Evolutionary conservation across 1,140 invertebrate genomes (phyloP), one percentile per base, ranked within the genome.

Genomic region (Listronotus bonariensis): DNA sequence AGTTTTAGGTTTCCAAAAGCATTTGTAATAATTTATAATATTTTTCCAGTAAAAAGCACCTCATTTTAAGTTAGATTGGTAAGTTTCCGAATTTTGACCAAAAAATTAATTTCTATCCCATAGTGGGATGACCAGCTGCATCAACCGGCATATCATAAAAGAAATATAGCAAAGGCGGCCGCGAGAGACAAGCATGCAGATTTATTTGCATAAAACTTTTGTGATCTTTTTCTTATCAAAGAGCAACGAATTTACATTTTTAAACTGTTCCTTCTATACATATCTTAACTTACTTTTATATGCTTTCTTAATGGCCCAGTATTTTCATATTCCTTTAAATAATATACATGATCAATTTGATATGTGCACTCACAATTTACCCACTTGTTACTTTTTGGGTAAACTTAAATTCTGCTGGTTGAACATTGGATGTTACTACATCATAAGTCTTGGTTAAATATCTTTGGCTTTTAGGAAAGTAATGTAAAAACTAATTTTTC

Each of bases 281-380:
- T 41, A 41, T 41, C n/a, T 20, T n/a, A 41, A 52, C 62, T 72
- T 71, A 77, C 76, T 55, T 72, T 72, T 59, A 76, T 72, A 63
- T 77, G 74, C 62, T 71, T 72, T 45, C 70, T 71, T 49, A 77
- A 61, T 14, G 68, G 70, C 51, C 69, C 72, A 38, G 69, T 68
- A 34, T 31, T 42, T 36, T 71, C 67, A 51, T 73, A 52, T 31
- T 67, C 42, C 14, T 49, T 56, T 38, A 76, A 70, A 42, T 69
- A 67, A 68, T 72, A 76, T 36, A 69, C 45, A 55, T 73, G 82
- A 74, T 91, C 86, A 74, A 92, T 83, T 71, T 88, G 85, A 72
- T 88, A 82, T 65, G 85, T 80, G 68, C 88, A 87, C 70, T 90
- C 84, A n/a, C 92, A 74, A 70, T 86, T 82, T 68, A 87, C 82